A percentile compares a stretch with the other conserved stretches of the same genome.
Evolutionary conservation across 2,888 invertebrate genomes (phyloP).

Genomic region (Orchesellides sinensis): DNA sequence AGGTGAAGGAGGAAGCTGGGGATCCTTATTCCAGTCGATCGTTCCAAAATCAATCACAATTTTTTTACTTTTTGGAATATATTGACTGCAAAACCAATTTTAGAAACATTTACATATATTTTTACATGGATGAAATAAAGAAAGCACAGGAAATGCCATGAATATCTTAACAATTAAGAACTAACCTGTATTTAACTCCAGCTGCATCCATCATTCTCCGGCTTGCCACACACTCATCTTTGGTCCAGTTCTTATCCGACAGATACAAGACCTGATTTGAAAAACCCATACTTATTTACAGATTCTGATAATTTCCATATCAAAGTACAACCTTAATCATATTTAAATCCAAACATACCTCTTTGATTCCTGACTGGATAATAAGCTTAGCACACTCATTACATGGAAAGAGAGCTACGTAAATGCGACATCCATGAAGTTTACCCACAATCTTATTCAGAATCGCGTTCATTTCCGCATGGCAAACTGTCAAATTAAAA

Average conservation of each 20-base stretch:
- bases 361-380: conserved; percentile 92
- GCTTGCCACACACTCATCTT: conserved; percentile 84
- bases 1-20: conserved; percentile 77
- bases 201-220: conserved; percentile 89
- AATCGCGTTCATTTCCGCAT: conserved; percentile 98
- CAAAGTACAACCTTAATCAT: neutral
- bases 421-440: conserved; percentile 88
- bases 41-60: conserved; percentile 85
- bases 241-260: conserved; percentile 88
- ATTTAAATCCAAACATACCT: conserved; percentile 75
- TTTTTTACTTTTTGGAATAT: conserved; percentile 81
- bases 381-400: conserved; percentile 98
- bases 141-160: too few species aligned
- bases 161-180: neutral
- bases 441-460: conserved; percentile 90
- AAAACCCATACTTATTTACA: neutral
- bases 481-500: conserved; percentile 95
- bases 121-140: neutral
- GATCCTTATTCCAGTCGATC: conserved; percentile 81
- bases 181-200: conserved; percentile 83
- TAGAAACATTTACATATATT: neutral
- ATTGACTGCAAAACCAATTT: conserved; percentile 79
- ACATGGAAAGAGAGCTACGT: conserved; percentile 95
- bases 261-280: conserved; percentile 82
- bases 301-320: neutral